A percentile compares a stretch with the other conserved stretches of the same genome.
phyloP scores from a whole-genome alignment of 2,113 vertebrate species.

The Anser brachyrhynchus region DNA sequence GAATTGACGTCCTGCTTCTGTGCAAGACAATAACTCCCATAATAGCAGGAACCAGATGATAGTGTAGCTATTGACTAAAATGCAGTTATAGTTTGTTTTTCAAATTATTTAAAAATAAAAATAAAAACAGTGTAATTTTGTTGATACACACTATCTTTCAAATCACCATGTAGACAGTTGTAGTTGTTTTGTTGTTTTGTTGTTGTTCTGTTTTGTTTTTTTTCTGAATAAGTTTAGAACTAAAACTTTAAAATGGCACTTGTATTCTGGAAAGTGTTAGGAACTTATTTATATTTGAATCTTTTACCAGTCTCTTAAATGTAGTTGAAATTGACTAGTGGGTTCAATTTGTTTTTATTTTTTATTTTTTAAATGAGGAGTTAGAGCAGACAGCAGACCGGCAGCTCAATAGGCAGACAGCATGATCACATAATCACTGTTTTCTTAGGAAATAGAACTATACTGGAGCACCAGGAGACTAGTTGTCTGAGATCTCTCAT shows the following conservation, averaged over 20 bases:
- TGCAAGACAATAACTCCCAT: background rate
- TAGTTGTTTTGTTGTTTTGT: too few species aligned
- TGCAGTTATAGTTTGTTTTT: background rate
- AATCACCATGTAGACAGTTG: background rate
- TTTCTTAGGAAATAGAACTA: conserved; percentile 28
- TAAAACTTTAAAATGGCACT: background rate
- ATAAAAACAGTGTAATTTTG: background rate
- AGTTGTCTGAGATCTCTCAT: background rate
- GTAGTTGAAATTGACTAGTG: background rate
- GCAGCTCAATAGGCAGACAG: background rate
- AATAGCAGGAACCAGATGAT: background rate
- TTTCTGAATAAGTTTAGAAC: background rate
- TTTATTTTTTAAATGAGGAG: background rate
- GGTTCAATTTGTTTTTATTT: background rate
- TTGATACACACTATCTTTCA: background rate
- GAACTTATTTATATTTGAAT: background rate
- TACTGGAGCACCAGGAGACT: background rate
- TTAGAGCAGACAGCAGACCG: background rate
- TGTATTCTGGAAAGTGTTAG: background rate
- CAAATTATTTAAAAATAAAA: background rate
- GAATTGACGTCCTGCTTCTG: background rate
- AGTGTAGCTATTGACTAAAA: background rate
- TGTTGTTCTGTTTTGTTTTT: background rate
- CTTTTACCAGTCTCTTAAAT: background rate
- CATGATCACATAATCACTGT: background rate